Base-by-base conservation (phyloP, 2,888 invertebrate species). In the Cylloceria caligata region DNA sequence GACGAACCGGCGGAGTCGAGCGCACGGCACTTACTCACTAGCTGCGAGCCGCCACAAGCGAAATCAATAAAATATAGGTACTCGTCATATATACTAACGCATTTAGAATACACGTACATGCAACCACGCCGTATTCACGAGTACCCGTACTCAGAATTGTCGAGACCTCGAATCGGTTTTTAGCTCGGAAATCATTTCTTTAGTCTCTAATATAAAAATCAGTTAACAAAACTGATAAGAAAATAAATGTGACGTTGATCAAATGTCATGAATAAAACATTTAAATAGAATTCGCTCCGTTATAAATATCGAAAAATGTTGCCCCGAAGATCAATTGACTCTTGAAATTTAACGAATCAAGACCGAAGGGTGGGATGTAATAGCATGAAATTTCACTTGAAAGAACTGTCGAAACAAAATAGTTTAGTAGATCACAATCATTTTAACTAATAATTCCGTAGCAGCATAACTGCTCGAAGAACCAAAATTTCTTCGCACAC, bases 41-140 rank as follows among this genome's bases (percentile, higher is more conserved):
- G 52, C 62, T 67, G 39, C 73, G 27, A 60, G 30, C 49, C 68
- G 67, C 81, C 72, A 77, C 49, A 65, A 78, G 69, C 77, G 73
- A 74, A 81, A 78, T 78, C 81, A 73, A 78, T 81, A 73, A 78
- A 78, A 81, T 78, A 78, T 81, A 78, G 81, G 69, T 77, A 81
- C 73, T 69, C 57, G 42, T 42, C n/a, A 42, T 71, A 52, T 19
- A 62, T 19, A 62, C 36, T 36, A 62, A 36, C 55, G 55, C 55
- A 57, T 30, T 57, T n/a, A 3, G 55, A 57, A 57, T 30, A 57
- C 55, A 57, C 30, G 55, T 57, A 27, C 27, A 30, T 11, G 30
- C n/a, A n/a, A 30, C 55, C 7, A 52, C 55, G n/a, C 30, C 55
- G n/a, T 30, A 57, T 30, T 57, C 55, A 5, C n/a, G 30, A 57